Percentiles rank a stretch among this genome's conserved stretches.
phyloP scores from a whole-genome alignment of 1,140 invertebrate species.

The Himalopsyche phryganea region DNA sequence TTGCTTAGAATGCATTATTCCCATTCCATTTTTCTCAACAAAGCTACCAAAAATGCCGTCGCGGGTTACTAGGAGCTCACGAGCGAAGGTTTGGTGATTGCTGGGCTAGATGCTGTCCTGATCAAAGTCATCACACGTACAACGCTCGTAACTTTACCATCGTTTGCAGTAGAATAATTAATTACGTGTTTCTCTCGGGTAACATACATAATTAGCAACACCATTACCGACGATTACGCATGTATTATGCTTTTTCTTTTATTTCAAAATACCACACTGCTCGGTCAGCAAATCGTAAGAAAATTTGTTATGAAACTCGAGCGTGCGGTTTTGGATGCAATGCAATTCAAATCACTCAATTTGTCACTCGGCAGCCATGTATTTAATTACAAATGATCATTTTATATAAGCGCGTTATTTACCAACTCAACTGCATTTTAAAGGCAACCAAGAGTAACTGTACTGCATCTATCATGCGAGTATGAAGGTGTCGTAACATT shows the following conservation, averaged over 20 bases:
- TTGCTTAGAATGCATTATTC: too few relatives aligned
- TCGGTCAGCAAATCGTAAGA: too few relatives aligned
- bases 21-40: too few relatives aligned
- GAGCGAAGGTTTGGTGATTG: too few relatives aligned
- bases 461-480: too few relatives aligned
- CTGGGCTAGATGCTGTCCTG: too few relatives aligned
- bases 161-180: slow-evolving; percentile 11
- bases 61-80: too few relatives aligned
- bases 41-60: too few relatives aligned
- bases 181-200: slow-evolving; percentile 22
- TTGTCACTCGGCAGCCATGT: slow-evolving; percentile 4
- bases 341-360: slow-evolving; percentile 11
- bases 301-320: neutral
- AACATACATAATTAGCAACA: slow-evolving; percentile 23
- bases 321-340: neutral
- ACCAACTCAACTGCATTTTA: neutral
- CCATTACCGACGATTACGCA: slow-evolving; percentile 25
- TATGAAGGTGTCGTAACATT: too few relatives aligned
- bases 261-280: slow-evolving; percentile 3
- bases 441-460: too few relatives aligned
- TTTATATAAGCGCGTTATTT: neutral
- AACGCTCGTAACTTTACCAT: neutral
- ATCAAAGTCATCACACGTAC: too few relatives aligned
- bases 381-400: neutral
- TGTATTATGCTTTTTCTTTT: slow-evolving; percentile 17